A percentile compares a stretch with the other conserved stretches of the same genome.
These are phyloP conservation scores for Epizoanthus illoricatus DNA, from an alignment of 92 coral and sea anemone genomes.

Conservation along the genomic window DNA sequence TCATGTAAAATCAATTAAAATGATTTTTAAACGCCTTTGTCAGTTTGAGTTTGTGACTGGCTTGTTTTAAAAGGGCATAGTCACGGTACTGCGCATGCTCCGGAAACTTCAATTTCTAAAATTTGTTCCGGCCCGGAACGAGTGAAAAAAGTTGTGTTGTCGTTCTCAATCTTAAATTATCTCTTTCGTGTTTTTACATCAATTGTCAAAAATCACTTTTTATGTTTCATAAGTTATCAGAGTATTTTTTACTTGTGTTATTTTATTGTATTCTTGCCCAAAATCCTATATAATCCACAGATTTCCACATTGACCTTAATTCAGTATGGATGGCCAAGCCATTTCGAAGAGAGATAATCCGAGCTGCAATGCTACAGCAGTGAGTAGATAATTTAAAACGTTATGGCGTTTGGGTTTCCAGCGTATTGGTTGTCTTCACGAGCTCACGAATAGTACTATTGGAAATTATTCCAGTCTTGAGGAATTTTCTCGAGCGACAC, in stretches of 20 bases:
- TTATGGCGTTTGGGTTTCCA: not conserved
- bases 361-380: constrained; percentile 12
- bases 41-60: too few relatives aligned
- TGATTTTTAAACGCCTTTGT: too few relatives aligned
- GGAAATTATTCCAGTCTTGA: not conserved
- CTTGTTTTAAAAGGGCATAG: too few relatives aligned
- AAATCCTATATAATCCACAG: constrained; percentile 7
- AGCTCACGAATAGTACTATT: constrained; percentile 8
- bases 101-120: too few relatives aligned
- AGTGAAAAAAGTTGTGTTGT: too few relatives aligned
- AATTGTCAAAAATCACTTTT: constrained; percentile 24
- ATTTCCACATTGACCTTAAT: constrained; percentile 4
- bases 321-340: constrained; percentile 2
- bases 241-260: constrained; percentile 28
- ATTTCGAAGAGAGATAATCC: constrained; percentile 1
- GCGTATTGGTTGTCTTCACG: constrained; percentile 11
- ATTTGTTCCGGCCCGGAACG: too few relatives aligned
- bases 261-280: constrained; percentile 29
- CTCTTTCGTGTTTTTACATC: constrained; percentile 36
- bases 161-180: not conserved
- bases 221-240: constrained; percentile 27
- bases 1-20: too few relatives aligned
- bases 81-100: too few relatives aligned
- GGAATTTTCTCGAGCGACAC: constrained; percentile 13
- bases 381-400: constrained; percentile 4